phyloP scores from a whole-genome alignment of 2,888 invertebrate species.

The Gastracanthus pulcherrimus region DNA sequence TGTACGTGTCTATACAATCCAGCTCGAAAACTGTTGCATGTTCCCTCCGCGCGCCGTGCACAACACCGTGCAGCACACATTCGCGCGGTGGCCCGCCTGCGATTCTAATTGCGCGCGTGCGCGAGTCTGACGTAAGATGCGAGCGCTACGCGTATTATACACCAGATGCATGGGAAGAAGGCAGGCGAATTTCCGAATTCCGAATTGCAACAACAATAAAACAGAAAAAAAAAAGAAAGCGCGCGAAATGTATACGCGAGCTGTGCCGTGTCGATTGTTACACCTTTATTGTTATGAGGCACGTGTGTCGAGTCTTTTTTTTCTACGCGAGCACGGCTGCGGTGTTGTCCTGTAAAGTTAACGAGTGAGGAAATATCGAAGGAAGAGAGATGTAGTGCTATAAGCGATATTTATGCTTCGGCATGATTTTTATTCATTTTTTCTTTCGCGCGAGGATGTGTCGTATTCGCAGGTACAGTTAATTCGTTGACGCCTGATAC shows the following conservation, averaged over 20 bases:
- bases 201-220: not conserved
- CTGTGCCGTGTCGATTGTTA: not conserved
- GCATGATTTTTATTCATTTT: not conserved
- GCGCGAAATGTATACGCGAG: constrained; percentile 1
- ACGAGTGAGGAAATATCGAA: not conserved
- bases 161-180: constrained; percentile 25
- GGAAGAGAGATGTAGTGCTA: not conserved
- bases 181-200: constrained; percentile 39
- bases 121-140: constrained; percentile 20
- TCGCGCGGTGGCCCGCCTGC: not conserved
- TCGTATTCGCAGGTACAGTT: constrained; percentile 6
- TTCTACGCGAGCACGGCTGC: not conserved
- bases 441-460: not conserved
- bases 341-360: not conserved
- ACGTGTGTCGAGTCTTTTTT: not conserved
- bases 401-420: not conserved
- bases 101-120: constrained; percentile 35
- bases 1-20: too few species aligned
- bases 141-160: not conserved
- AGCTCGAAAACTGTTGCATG: not conserved
- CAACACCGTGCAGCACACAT: too few species aligned
- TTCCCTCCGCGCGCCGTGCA: too few species aligned
- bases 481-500: constrained; percentile 18
- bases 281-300: constrained; percentile 1
- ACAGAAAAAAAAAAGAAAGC: constrained; percentile 17